Evolutionary conservation across 2,888 invertebrate species (phyloP), one percentile per base, ranked within the genome.

Genomic region (Mylabris sibirica): DNA sequence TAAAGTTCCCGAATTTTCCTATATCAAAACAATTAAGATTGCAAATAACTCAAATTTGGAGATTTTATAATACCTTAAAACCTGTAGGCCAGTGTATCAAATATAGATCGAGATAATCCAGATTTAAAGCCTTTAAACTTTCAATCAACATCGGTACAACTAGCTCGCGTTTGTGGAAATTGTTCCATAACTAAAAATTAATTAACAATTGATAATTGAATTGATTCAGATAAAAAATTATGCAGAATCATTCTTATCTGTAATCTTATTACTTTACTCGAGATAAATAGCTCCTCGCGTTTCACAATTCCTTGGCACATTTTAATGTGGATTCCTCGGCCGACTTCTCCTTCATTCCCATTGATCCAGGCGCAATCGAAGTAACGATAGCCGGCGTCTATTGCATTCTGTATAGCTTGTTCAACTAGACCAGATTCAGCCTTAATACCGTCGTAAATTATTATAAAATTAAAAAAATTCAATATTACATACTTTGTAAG

Each of bases 331-430:
- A 90, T 84, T 0, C 87, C 90, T 69, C 84, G 82, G 0, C 90
- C 90, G 0, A 90, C 87, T 79, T 89, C 86, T 8, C 78, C 78
- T 77, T 89, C 89, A 60, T 88, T 88, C 0, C 85, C 86, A 77
- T 91, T 91, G 20, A 86, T 82, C 60, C 87, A 85, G 0, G 91
- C 91, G 1, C 90, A 89, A 78, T 91, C 91, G 22, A 91, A 87
- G 74, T 90, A 90, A 0, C 90, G 84, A 81, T 90, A 91, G 0
- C 91, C 91, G 8, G 85, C 85, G 69, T 89, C 87, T 41, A 91
- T 87, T 0, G 90, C 91, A 82, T 86, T 86, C 74, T 82, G 80
- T 0, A 89, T 81, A 0, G 88, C 82, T 61, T 86, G 80, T 0
- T 77, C 77, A 0, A 84, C 78, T 30, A 88, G 78, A 0, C 84